A percentile compares a stretch with the other conserved stretches of the same genome.
Evolutionary conservation across 1,140 invertebrate species (phyloP).

Genomic region (Neuroterus valhalla): DNA sequence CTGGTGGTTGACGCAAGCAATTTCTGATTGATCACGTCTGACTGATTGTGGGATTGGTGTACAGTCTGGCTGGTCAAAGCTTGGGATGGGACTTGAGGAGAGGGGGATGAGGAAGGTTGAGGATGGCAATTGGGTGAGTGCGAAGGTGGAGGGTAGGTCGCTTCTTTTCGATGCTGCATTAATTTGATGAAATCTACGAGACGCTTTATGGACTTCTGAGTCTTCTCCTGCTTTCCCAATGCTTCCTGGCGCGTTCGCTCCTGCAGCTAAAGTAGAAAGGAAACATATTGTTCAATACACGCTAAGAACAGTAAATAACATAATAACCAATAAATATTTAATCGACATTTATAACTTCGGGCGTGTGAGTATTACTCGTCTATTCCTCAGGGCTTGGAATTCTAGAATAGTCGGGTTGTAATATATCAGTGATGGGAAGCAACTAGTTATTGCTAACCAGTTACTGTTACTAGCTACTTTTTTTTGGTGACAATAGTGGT

Average conservation of each 20-base stretch:
- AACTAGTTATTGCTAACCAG: too few relatives aligned
- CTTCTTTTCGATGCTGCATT: conserved; percentile 61
- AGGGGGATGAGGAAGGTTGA: conserved; percentile 72
- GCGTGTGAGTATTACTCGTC: too few relatives aligned
- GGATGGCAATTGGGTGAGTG: conserved; percentile 65
- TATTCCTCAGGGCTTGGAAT: too few relatives aligned
- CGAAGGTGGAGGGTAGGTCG: conserved; percentile 55
- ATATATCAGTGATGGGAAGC: too few relatives aligned
- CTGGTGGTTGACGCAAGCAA: conserved; percentile 49
- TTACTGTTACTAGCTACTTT: too few relatives aligned
- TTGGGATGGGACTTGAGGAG: conserved; percentile 47
- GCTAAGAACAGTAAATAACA: not conserved
- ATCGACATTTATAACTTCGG: too few relatives aligned
- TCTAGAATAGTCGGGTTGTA: too few relatives aligned
- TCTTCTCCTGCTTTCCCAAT: conserved; percentile 70
- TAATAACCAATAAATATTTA: too few relatives aligned
- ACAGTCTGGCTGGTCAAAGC: conserved; percentile 31
- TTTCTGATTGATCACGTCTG: conserved; percentile 36
- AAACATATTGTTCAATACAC: conserved; percentile 19
- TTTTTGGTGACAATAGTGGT: too few relatives aligned
- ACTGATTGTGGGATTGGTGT: conserved; percentile 17
- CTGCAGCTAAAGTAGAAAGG: conserved; percentile 59
- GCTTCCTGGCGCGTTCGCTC: conserved; percentile 68
- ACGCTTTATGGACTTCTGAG: conserved; percentile 71
- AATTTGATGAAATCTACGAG: conserved; percentile 71